Evolutionary conservation across 2,113 vertebrate genomes (phyloP).

Genomic region (Campylomormyrus tamandua): DNA sequence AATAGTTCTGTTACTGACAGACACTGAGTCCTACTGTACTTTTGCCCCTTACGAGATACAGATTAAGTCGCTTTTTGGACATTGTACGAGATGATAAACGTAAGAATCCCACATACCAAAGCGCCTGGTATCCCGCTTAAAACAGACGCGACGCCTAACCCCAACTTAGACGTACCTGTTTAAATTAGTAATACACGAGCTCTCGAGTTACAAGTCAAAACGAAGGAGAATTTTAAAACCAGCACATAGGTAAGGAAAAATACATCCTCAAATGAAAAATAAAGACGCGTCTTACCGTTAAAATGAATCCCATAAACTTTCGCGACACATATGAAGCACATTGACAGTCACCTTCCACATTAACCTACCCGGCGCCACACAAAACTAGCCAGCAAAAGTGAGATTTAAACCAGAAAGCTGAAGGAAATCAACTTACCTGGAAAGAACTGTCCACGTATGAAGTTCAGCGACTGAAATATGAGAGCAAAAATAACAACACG

Average conservation of each 20-base stretch:
- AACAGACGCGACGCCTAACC: neutral
- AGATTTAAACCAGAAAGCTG: neutral
- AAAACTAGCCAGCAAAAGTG: neutral
- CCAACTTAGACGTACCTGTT: neutral
- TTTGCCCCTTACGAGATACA: neutral
- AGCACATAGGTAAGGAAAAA: neutral
- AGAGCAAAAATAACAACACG: constrained; percentile 48
- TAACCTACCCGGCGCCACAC: neutral
- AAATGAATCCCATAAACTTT: constrained; percentile 10
- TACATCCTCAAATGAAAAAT: neutral
- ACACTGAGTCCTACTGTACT: neutral
- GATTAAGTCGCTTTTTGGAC: neutral
- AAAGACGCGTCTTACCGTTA: neutral
- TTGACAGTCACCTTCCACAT: neutral
- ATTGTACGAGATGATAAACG: neutral
- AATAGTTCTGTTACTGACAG: constrained; percentile 1
- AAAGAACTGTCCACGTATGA: constrained; percentile 59
- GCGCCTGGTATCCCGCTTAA: neutral
- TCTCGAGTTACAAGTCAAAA: neutral
- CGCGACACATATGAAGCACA: neutral
- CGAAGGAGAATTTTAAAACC: neutral
- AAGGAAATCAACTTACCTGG: constrained; percentile 58
- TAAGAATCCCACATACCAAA: neutral
- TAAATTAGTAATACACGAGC: constrained; percentile 9
- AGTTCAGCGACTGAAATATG: constrained; percentile 52